A percentile compares a stretch with the other conserved stretches of the same genome.
Conservation (phyloP, 2,888 invertebrate genomes). For the Escarpia spicata region DNA sequence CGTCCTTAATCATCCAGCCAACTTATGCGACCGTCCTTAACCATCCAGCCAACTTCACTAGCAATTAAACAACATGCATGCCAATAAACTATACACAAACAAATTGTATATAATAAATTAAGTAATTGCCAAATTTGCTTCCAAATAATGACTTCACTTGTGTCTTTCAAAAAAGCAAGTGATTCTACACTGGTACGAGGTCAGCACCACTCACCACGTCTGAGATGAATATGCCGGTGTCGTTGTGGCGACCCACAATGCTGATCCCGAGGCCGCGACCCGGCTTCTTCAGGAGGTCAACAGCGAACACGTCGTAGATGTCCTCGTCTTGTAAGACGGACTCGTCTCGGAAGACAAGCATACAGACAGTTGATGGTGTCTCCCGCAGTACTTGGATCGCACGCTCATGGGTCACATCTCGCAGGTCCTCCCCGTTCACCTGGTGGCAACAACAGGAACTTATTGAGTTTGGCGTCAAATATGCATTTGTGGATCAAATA, state of each 20-base stretch:
- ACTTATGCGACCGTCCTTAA: background rate
- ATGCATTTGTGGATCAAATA: too few relatives aligned
- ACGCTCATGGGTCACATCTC: slow-evolving; percentile 84
- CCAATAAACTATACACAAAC: background rate
- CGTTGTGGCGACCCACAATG: slow-evolving; percentile 79
- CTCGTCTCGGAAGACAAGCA: slow-evolving; percentile 79
- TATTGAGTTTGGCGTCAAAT: too few relatives aligned
- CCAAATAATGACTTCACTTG: background rate
- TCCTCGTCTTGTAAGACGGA: slow-evolving; percentile 70
- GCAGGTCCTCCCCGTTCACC: slow-evolving; percentile 82
- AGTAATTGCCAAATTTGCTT: background rate
- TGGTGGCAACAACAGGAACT: slow-evolving; percentile 43
- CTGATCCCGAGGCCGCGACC: slow-evolving; percentile 81
- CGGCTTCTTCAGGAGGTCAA: slow-evolving; percentile 86
- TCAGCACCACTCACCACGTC: slow-evolving; percentile 79
- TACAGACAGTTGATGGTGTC: slow-evolving; percentile 81
- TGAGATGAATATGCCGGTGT: slow-evolving; percentile 86
- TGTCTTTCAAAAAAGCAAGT: background rate
- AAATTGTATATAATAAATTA: background rate
- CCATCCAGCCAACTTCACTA: background rate
- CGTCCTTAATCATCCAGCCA: too few relatives aligned
- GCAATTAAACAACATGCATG: background rate
- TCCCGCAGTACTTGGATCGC: slow-evolving; percentile 78
- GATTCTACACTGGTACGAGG: background rate
- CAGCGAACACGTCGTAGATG: slow-evolving; percentile 72